A percentile compares a stretch with the other conserved stretches of the same genome.
Conservation (phyloP, 1,140 invertebrate species). For the Linepithema humile region DNA sequence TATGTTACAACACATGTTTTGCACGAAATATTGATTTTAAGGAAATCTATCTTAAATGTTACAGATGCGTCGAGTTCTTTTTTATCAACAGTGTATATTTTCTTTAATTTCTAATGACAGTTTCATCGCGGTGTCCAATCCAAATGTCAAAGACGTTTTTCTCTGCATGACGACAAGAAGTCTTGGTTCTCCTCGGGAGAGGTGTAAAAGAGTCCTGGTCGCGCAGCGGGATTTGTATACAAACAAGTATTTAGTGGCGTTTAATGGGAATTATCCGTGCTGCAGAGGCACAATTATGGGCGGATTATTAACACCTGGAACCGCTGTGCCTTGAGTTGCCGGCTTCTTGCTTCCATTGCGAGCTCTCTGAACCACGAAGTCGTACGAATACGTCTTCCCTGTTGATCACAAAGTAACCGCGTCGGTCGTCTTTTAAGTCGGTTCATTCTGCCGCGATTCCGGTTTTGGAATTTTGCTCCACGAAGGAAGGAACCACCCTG, state of each 20-base stretch:
- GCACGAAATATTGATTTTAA: too few relatives aligned
- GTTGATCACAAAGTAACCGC: slow-evolving; percentile 52
- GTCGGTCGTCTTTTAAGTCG: slow-evolving; percentile 29
- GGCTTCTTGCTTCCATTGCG: slow-evolving; percentile 33
- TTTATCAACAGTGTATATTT: too few relatives aligned
- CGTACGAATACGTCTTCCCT: slow-evolving; percentile 50
- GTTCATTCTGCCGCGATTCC: slow-evolving; percentile 79
- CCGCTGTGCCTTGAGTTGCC: slow-evolving; percentile 77
- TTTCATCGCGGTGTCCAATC: too few relatives aligned
- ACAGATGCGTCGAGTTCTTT: too few relatives aligned
- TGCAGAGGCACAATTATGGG: slow-evolving; percentile 78
- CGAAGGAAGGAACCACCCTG: slow-evolving; percentile 4
- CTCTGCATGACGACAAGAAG: slow-evolving; percentile 22
- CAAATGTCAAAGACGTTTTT: not conserved
- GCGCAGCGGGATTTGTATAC: slow-evolving; percentile 76
- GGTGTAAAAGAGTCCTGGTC: slow-evolving; percentile 72
- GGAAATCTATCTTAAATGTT: too few relatives aligned
- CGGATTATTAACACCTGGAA: slow-evolving; percentile 84
- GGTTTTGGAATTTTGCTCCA: slow-evolving; percentile 64
- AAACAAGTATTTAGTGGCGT: slow-evolving; percentile 82
- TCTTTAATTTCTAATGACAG: too few relatives aligned
- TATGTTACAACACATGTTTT: too few relatives aligned
- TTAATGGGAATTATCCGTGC: slow-evolving; percentile 80
- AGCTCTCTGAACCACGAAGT: slow-evolving; percentile 41
- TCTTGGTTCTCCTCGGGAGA: slow-evolving; percentile 60